Percentiles rank a stretch among this genome's conserved stretches.
Conservation (phyloP, 1,140 invertebrate genomes). For the Uloborus diversus region DNA sequence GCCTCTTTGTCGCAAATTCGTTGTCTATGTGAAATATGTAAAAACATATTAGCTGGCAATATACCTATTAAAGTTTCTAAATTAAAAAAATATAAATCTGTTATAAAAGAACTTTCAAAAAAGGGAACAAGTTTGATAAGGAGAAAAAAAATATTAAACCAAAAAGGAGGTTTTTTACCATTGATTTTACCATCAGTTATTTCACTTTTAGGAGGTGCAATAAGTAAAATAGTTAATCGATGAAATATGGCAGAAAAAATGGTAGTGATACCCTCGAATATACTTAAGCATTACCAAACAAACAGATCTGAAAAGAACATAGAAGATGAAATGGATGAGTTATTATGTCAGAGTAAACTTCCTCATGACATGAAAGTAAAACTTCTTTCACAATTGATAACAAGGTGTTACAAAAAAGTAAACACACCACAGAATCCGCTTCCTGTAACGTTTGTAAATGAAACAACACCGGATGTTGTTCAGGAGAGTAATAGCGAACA, state of each 20-base stretch:
- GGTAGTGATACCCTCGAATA: background rate
- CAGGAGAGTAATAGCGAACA: background rate
- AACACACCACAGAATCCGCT: background rate
- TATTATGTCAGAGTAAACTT: background rate
- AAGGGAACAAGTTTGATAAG: background rate
- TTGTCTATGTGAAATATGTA: background rate
- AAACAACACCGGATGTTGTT: background rate
- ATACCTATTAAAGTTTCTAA: background rate
- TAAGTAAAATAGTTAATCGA: background rate
- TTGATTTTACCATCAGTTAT: background rate
- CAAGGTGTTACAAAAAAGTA: background rate
- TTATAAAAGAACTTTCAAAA: background rate
- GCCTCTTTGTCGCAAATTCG: background rate
- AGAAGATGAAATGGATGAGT: background rate
- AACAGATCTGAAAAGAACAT: background rate
- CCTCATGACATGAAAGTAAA: background rate
- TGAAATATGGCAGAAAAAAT: background rate
- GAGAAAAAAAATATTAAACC: background rate
- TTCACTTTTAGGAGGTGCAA: background rate
- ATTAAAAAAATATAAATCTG: background rate
- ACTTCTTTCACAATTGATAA: background rate
- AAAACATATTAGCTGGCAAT: background rate
- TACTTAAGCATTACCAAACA: background rate
- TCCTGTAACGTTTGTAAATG: background rate
- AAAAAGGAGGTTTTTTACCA: background rate